Base-by-base conservation (phyloP, 2,797 vertebrate species). In the Sarcophilus harrisii region DNA sequence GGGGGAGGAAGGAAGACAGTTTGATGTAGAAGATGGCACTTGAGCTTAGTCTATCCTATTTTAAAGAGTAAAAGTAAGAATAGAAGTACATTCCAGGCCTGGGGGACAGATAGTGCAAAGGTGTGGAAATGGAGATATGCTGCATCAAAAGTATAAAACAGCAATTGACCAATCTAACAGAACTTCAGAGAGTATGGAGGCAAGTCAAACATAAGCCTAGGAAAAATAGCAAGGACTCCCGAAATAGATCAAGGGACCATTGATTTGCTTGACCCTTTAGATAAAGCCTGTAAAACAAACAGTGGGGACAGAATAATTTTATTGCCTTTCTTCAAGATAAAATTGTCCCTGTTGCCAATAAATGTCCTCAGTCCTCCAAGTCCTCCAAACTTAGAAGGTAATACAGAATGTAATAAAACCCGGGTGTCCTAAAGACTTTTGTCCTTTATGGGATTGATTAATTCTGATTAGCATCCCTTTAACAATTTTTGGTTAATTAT, bases 281-380 rank as follows among this genome's bases (percentile, higher is more conserved):
- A 38, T 45, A 81, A 81, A 27, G 38, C 38, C 9, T 18, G 24
- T 94, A 58, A 90, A 95, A 90, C 59, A 58, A 92, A 92, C 49
- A 58, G 89, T 94, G 29, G 81, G 92, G 49, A 90, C 62, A 95
- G 66, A 57, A 57, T 11, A 38, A 38, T 38, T 45, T 81, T 27
- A 27, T 58, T 96, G 97, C 96, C 96, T 97, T 97, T 97, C 97
- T 95, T 91, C 91, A 95, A 95, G 94, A 45, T 95, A 95, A 96
- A 87, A 93, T 90, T 96, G 55, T 96, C 92, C 92, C 66, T 52
- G 58, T 97, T 95, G 93, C 91, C 94, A 97, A 28, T 92, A 94
- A 95, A 28, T 91, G n/a, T 92, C 91, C 66, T 38, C 38, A 95
- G 66, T 30, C 49, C 49, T 66, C 95, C 49, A 55, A 27, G 49